Conservation (phyloP, 2,888 invertebrate species). For the Eupithecia abbreviata region DNA sequence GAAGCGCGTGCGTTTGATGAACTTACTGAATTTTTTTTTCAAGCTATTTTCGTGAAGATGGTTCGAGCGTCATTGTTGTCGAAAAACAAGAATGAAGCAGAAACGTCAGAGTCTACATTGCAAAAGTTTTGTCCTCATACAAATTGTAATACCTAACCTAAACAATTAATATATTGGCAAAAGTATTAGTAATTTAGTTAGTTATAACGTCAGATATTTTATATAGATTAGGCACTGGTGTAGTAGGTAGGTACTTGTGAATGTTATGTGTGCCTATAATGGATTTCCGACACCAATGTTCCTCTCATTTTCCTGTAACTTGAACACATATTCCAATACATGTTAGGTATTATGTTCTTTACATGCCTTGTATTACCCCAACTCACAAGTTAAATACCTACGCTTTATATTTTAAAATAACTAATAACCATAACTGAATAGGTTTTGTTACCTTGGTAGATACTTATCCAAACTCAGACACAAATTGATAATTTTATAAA, state of each 20-base stretch:
- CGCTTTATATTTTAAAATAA: not conserved
- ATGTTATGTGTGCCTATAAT: not conserved
- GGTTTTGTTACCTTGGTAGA: not conserved
- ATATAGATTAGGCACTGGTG: not conserved
- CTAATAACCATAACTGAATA: not conserved
- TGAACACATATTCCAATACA: not conserved
- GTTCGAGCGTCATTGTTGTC: not conserved
- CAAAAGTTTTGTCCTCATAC: not conserved
- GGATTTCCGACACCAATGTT: not conserved
- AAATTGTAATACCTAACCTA: not conserved
- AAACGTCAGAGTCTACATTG: not conserved
- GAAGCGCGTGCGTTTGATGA: conserved; percentile 2
- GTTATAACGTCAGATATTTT: not conserved
- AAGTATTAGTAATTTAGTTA: not conserved
- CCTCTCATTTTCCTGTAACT: not conserved
- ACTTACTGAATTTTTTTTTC: not conserved
- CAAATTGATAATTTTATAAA: not conserved
- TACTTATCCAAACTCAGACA: not conserved
- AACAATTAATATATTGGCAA: not conserved
- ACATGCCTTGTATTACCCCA: not conserved
- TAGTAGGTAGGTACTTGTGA: not conserved
- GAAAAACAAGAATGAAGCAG: conserved; percentile 8
- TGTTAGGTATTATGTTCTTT: not conserved
- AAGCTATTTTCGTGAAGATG: not conserved
- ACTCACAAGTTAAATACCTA: not conserved